phyloP scores from a whole-genome alignment of 2,113 vertebrate species.

The Psilopogon haemacephalus region DNA sequence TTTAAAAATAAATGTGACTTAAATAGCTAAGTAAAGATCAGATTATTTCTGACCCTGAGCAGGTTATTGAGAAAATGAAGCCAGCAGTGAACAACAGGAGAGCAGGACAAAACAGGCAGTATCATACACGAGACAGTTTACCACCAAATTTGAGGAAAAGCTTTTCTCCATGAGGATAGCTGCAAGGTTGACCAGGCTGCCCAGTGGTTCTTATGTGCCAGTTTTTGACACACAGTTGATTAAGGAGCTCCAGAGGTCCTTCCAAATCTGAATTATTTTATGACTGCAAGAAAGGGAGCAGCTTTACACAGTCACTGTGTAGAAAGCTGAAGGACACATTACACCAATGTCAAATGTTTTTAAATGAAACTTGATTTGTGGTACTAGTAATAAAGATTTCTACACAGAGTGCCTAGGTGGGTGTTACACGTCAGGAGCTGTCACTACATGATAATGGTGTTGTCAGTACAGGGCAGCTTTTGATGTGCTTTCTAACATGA shows the following conservation, averaged over 20 bases:
- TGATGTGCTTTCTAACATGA: neutral
- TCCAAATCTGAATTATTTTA: neutral
- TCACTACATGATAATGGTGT: neutral
- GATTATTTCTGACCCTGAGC: neutral
- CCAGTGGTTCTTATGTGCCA: rapidly evolving
- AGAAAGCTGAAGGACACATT: neutral
- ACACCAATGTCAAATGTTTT: neutral
- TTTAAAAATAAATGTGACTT: neutral
- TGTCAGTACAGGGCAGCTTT: neutral
- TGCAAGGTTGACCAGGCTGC: neutral
- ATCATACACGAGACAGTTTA: neutral
- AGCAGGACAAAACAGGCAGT: neutral
- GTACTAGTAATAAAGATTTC: neutral
- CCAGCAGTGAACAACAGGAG: neutral
- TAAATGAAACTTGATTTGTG: neutral
- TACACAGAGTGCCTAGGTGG: neutral
- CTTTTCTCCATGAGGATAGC: neutral
- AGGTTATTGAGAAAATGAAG: neutral
- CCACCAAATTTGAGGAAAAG: neutral
- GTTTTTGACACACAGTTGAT: neutral
- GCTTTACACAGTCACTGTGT: neutral
- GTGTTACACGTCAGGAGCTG: neutral
- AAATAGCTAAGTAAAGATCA: neutral
- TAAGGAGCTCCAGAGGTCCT: neutral
- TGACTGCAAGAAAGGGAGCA: neutral